These are phyloP conservation scores for Sphaeramia orbicularis DNA, from an alignment of 2,797 vertebrate genomes.

Conservation along the genomic window DNA sequence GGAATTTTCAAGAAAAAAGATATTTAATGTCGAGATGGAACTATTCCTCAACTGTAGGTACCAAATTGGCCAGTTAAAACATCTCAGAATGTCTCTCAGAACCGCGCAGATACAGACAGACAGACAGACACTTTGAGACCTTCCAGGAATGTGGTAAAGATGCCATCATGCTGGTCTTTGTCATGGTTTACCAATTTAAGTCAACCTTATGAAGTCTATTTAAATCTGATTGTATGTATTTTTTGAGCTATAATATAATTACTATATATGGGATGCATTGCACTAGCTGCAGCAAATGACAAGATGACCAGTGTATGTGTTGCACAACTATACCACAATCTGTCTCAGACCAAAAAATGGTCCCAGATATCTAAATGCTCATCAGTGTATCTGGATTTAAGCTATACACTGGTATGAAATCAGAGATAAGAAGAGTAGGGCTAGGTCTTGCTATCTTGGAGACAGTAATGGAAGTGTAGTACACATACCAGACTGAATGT, in stretches of 20 bases:
- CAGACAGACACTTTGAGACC: too few relatives aligned
- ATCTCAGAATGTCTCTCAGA: too few relatives aligned
- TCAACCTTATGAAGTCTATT: too few relatives aligned
- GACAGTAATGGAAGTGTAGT: slow-evolving; percentile 12
- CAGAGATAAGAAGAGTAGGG: slow-evolving; percentile 40
- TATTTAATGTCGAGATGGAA: too few relatives aligned
- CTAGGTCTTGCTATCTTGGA: slow-evolving; percentile 21
- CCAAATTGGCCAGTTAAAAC: too few relatives aligned
- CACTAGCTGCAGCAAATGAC: slow-evolving; percentile 2
- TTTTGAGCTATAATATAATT: background rate
- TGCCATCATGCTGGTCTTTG: too few relatives aligned
- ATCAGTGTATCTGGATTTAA: slow-evolving; percentile 41
- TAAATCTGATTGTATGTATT: too few relatives aligned
- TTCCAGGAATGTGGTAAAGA: too few relatives aligned
- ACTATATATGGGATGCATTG: slow-evolving; percentile 6
- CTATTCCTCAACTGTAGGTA: too few relatives aligned
- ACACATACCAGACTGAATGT: background rate
- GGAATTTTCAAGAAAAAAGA: too few relatives aligned
- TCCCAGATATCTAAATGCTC: slow-evolving; percentile 29
- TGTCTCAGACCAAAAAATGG: slow-evolving; percentile 34
- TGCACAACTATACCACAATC: slow-evolving; percentile 14
- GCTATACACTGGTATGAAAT: slow-evolving; percentile 46
- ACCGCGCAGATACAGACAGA: too few relatives aligned
- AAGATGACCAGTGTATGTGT: slow-evolving; percentile 15
- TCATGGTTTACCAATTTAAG: too few relatives aligned